Evolutionary conservation across 2,888 invertebrate genomes (phyloP), one percentile per base, ranked within the genome.

Genomic region (Diarsia mendica): DNA sequence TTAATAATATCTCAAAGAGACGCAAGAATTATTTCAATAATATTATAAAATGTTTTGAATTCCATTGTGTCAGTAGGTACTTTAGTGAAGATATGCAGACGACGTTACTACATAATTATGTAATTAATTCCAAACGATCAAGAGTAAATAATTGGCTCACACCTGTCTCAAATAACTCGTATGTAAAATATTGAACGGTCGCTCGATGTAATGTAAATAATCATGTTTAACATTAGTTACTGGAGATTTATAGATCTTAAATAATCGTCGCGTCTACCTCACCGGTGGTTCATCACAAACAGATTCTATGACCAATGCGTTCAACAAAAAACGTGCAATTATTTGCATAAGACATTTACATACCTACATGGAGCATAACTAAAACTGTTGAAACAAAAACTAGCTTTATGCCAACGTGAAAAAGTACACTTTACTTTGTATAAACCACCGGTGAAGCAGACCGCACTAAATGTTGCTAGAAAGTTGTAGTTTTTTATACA

Each of bases 401-500:
- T 6, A 11, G n/a, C 53, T 71, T 53, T 75, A 83, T 55, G 1
- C n/a, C 48, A 49, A 53, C 23, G 55, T 33, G 6, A 65, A n/a
- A 78, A 67, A 63, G 70, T 72, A 70, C 49, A 85, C 46, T 70
- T 76, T 82, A 51, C 60, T 61, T 83, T 82, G 77, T 79, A 80
- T 44, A 39, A 61, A 72, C 75, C 80, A 67, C 72, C 71, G 51
- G 79, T 82, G 76, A 69, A 78, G 79, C 77, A 65, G 71, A 76
- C 74, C 63, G 69, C 55, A 65, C 65, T 85, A 77, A 87, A 87
- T 87, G 87, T 92, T 89, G 88, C 85, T 92, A 91, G 89, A 78
- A 82, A 87, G 85, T 86, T 74, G 88, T 92, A 92, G 92, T 89
- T 92, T 93, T 86, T 92, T 92, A 90, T 92, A 92, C 91, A 85